Percentiles rank a stretch among this genome's conserved stretches.
phyloP scores from a whole-genome alignment of 1,140 invertebrate genomes.

The Drosophila kurseongensis region DNA sequence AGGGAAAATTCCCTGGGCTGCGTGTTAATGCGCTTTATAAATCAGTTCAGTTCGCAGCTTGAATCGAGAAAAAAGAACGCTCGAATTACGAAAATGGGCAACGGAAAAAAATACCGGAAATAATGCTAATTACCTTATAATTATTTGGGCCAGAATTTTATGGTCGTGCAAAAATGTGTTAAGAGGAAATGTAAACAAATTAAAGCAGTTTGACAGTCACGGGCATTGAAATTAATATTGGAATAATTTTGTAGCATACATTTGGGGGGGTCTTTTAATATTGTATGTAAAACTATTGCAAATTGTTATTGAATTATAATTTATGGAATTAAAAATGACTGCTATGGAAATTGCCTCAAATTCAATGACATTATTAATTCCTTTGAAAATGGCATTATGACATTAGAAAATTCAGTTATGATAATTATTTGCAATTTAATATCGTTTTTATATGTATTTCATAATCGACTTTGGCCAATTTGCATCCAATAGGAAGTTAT shows the following conservation, averaged over 20 bases:
- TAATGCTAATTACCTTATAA: constrained; percentile 74
- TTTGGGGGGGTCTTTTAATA: neutral
- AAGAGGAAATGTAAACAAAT: constrained; percentile 26
- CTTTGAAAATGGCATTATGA: neutral
- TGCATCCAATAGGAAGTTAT: neutral
- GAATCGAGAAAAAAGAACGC: constrained; percentile 17
- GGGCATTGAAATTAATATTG: constrained; percentile 11
- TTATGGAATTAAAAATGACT: neutral
- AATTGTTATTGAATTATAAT: neutral
- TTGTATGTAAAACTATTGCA: neutral
- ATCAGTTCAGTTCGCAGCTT: constrained; percentile 60
- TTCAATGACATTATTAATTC: neutral
- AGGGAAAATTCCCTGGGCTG: constrained; percentile 31
- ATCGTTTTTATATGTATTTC: neutral
- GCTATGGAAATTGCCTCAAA: neutral
- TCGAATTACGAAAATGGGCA: constrained; percentile 28
- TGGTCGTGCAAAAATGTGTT: constrained; percentile 15
- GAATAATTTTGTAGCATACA: neutral
- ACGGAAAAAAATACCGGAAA: constrained; percentile 24
- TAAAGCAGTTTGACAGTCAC: constrained; percentile 19
- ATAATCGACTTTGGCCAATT: neutral
- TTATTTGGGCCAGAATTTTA: constrained; percentile 41
- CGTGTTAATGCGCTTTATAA: constrained; percentile 77
- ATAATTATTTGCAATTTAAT: neutral
- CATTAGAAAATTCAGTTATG: neutral